Evolutionary conservation across 2,888 invertebrate species (phyloP), one percentile per base, ranked within the genome.

Genomic region (Lochmaea crataegi): DNA sequence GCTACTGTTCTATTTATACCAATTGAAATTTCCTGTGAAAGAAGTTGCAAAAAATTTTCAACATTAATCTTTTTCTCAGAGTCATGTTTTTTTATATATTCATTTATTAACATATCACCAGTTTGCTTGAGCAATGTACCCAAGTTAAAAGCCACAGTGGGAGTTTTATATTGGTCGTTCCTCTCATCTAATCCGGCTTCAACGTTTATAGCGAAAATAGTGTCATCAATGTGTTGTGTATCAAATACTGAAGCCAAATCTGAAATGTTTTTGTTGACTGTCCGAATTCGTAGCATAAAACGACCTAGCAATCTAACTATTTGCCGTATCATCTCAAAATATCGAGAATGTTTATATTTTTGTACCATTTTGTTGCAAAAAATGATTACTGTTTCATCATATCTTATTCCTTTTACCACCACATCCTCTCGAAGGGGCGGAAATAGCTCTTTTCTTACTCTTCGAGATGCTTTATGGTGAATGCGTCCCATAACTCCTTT

Each of bases 291-390:
- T 9, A 73, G 14, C n/a, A 73, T n/a, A 61, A 73, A 60, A 32
- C 73, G 18, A 32, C 75, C 75, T 11, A 69, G 5, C 9, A 66
- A 38, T 60, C 72, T 41, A 14, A 75, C 51, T 26, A 56, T 38
- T 22, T 22, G 16, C 42, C 75, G 41, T 26, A 75, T 75, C 76
- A 79, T 74, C 4, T 76, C 68, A 53, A 75, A 64, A 45, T 80
- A 75, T 56, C 76, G 77, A 0, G 42, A 14, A 53, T 73, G 41
- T 65, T 65, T 68, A 56, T 78, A 77, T 58, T 71, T 78, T 26
- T 75, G 57, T 65, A 77, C 75, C 60, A 78, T 56, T 58, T 74
- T 69, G 58, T 80, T 79, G 2, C 74, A 78, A 61, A 76, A 78
- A 32, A 32, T 32, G 32, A 79, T 76, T 11, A 78, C 51, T 22